phyloP scores from a whole-genome alignment of 1,140 invertebrate species.

The Proctacanthus coquilletti region DNA sequence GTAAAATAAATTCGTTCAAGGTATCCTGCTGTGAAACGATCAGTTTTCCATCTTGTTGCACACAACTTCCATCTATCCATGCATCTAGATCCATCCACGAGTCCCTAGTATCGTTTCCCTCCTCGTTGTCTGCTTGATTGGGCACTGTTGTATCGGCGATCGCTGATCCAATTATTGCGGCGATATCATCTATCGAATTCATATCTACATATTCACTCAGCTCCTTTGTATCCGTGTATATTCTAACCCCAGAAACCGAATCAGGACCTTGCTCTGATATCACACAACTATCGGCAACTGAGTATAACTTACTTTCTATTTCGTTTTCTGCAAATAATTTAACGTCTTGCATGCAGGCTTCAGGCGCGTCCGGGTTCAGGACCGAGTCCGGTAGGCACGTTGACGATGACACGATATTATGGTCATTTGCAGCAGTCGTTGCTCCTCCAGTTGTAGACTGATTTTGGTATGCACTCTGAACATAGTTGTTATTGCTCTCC shows the following conservation, averaged over 20 bases:
- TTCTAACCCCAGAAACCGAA: slow-evolving; percentile 30
- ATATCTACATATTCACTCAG: slow-evolving; percentile 44
- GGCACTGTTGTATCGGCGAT: slow-evolving; percentile 74
- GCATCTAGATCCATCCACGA: slow-evolving; percentile 70
- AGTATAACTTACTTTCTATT: slow-evolving; percentile 42
- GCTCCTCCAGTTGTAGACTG: not conserved
- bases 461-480: slow-evolving; percentile 37
- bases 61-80: slow-evolving; percentile 64
- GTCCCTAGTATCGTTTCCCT: slow-evolving; percentile 46
- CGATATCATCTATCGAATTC: slow-evolving; percentile 62
- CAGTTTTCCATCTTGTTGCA: slow-evolving; percentile 39
- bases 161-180: slow-evolving; percentile 74
- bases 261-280: slow-evolving; percentile 31
- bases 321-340: slow-evolving; percentile 34
- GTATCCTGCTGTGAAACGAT: slow-evolving; percentile 44
- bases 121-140: slow-evolving; percentile 45
- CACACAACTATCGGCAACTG: slow-evolving; percentile 36
- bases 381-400: slow-evolving; percentile 42
- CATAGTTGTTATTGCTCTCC: slow-evolving; percentile 50
- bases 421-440: slow-evolving; percentile 29
- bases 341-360: slow-evolving; percentile 27
- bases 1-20: slow-evolving; percentile 47
- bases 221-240: slow-evolving; percentile 22
- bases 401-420: slow-evolving; percentile 49
- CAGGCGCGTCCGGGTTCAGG: slow-evolving; percentile 24